Conservation (phyloP, 1,140 invertebrate species). For the Drosophila willistoni region DNA sequence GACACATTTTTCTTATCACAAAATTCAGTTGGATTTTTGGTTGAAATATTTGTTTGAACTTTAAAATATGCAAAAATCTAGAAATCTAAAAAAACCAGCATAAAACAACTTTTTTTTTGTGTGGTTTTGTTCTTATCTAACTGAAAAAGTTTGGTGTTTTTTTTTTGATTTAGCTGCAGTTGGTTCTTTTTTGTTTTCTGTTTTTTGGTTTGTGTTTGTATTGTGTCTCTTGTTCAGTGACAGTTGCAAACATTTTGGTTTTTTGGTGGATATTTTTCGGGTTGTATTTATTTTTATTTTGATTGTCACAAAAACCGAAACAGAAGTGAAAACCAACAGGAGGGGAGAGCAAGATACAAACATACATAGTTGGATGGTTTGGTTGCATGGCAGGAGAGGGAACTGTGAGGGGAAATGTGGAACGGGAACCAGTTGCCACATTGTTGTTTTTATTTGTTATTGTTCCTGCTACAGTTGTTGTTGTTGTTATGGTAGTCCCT, state of each 20-base stretch:
- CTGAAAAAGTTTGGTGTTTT: neutral
- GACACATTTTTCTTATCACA: conserved; percentile 17
- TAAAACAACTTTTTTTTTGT: conserved; percentile 23
- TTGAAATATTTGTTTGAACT: conserved; percentile 42
- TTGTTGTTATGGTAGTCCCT: conserved; percentile 69
- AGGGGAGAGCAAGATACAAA: neutral
- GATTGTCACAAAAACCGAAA: conserved; percentile 55
- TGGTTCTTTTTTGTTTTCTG: neutral
- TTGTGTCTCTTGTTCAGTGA: conserved; percentile 43
- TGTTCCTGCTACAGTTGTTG: conserved; percentile 41
- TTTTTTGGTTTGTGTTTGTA: conserved; percentile 16
- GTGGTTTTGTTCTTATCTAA: conserved; percentile 5
- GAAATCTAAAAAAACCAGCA: conserved; percentile 23
- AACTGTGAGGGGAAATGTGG: neutral
- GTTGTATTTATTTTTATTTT: conserved; percentile 69
- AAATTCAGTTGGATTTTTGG: conserved; percentile 7
- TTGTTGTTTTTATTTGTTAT: conserved; percentile 67
- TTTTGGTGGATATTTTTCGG: conserved; percentile 36
- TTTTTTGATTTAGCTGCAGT: neutral
- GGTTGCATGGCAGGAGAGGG: neutral
- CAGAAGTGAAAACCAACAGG: conserved; percentile 19
- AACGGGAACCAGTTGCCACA: conserved; percentile 49
- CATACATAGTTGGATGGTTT: no score
- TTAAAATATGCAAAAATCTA: conserved; percentile 48
- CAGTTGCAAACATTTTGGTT: conserved; percentile 71